Evolutionary conservation across 2,888 invertebrate species (phyloP).

Genomic region (Choristoneura rosaceana): DNA sequence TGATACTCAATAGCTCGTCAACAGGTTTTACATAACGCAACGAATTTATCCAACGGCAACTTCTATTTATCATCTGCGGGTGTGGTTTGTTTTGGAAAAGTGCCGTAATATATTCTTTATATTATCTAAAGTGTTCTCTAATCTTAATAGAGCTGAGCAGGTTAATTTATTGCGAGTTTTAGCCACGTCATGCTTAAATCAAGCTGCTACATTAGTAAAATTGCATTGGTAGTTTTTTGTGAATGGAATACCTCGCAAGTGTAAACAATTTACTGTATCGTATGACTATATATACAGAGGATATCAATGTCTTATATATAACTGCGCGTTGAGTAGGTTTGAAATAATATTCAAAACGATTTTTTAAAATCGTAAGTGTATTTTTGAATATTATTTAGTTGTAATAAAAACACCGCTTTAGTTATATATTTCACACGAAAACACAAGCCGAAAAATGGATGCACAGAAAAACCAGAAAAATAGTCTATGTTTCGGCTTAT

Average conservation of each 20-base stretch:
- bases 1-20: neutral
- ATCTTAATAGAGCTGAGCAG: neutral
- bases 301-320: neutral
- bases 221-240: neutral
- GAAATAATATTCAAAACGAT: no score
- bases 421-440: no score
- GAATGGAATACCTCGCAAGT: neutral
- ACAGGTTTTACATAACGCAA: neutral
- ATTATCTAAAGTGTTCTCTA: slow-evolving; percentile 8
- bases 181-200: neutral
- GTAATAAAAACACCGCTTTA: neutral
- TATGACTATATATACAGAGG: neutral
- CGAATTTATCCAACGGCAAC: no score
- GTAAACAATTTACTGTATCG: neutral
- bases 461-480: no score
- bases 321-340: no score
- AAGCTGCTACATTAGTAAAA: neutral
- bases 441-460: no score
- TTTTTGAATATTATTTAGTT: neutral
- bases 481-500: no score
- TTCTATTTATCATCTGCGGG: neutral
- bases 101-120: neutral
- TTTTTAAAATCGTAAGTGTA: neutral
- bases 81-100: neutral
- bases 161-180: neutral